Evolutionary conservation across 2,888 invertebrate genomes (phyloP).

Genomic region (Troides aeacus): DNA sequence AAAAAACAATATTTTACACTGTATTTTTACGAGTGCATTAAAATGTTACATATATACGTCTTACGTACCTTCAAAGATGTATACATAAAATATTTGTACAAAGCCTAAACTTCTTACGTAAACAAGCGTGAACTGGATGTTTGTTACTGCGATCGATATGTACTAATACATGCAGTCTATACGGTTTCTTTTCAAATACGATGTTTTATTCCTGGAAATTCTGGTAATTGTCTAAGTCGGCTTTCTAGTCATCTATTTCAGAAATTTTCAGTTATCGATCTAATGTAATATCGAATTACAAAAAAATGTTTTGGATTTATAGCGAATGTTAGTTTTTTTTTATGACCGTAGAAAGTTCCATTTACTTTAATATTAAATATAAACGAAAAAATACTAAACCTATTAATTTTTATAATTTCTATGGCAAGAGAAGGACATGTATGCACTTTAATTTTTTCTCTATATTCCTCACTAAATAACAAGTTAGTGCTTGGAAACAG

Average conservation of each 20-base stretch:
- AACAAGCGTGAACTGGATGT: slow-evolving; percentile 13
- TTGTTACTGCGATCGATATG: slow-evolving; percentile 25
- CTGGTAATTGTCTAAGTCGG: background rate
- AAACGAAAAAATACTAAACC: too few species aligned
- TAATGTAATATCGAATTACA: background rate
- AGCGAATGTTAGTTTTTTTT: too few species aligned
- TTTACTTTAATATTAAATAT: too few species aligned
- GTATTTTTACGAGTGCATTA: slow-evolving; percentile 2
- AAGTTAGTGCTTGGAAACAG: background rate
- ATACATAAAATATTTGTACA: slow-evolving; percentile 22
- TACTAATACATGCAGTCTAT: slow-evolving; percentile 8
- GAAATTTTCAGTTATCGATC: background rate
- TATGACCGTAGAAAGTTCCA: too few species aligned
- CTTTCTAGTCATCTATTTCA: background rate
- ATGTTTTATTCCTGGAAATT: background rate
- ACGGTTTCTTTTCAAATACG: background rate
- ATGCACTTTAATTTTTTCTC: too few species aligned
- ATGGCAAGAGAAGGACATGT: too few species aligned
- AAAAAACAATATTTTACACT: slow-evolving; percentile 1
- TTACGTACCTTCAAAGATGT: slow-evolving; percentile 14
- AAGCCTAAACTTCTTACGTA: slow-evolving; percentile 23
- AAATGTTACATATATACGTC: slow-evolving; percentile 13
- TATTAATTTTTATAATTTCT: too few species aligned
- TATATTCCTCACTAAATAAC: too few species aligned
- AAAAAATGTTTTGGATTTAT: too few species aligned